Base-by-base conservation (phyloP, 2,113 vertebrate genomes). In the Tachuris rubrigastra region DNA sequence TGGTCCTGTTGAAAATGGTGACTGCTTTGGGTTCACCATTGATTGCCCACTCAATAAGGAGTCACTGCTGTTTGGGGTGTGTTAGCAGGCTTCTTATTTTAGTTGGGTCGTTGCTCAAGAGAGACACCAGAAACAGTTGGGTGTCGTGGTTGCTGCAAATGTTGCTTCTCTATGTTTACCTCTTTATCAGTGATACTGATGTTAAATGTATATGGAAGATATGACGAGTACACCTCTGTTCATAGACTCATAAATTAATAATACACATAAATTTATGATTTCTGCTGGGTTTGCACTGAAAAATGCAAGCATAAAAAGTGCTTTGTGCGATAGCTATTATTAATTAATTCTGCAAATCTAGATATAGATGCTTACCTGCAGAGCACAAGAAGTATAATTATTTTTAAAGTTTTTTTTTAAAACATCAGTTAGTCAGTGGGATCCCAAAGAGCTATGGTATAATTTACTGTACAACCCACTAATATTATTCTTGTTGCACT, bases 401-500 rank as follows among this genome's bases (percentile, higher is more conserved):
- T 85, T 90, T 79, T 63, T 55, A 41, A 90, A 83, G 23, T 31
- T 73, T 89, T 86, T 86, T 86, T 88, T 90, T 14, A 84, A 95
- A 89, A 80, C 27, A 53, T 65, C 18, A 73, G 2, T 95, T 93
- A 69, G 65, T 75, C 50, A 65, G 42, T 78, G 59, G 30, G 76
- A 52, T 90, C 31, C 55, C 79, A 78, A 4, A 86, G 39, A 76
- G 19, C 85, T 81, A 14, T 75, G 42, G 9, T 81, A 12, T 90
- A 52, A 73, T 72, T 79, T 88, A 46, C n/a, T 85, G 30, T 93
- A 82, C 1, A 7, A 65, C 27, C 41, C 44, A 62, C 37, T 93
- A 53, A 55, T 85, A 59, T 62, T 92, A 52, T 77, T 93, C 69
- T 81, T 91, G 42, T 90, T 96, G 37, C 76, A 63, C 60, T 95